Conservation (phyloP, 2,797 vertebrate genomes). For the Rhinatrema bivittatum region DNA sequence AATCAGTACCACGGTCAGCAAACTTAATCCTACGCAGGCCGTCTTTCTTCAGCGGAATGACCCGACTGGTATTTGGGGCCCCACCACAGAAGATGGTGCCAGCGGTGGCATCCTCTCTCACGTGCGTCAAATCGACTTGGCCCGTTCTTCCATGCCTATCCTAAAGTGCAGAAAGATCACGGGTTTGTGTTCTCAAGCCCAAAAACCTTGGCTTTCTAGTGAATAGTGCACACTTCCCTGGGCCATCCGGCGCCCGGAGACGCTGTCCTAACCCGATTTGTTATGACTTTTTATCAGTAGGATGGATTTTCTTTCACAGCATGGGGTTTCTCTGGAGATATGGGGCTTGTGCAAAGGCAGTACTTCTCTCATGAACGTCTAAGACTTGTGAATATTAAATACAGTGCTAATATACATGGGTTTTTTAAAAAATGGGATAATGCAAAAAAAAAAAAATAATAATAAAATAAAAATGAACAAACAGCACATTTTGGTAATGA, state of each 20-base stretch:
- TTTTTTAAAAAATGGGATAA: slow-evolving; percentile 63
- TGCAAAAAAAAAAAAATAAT: slow-evolving; percentile 49
- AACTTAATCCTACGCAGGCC: slow-evolving; percentile 49
- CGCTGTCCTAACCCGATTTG: neutral
- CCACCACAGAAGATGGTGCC: neutral
- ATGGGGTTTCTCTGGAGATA: slow-evolving; percentile 67
- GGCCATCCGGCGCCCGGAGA: too few relatives aligned
- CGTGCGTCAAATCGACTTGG: neutral
- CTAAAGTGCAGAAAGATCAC: slow-evolving; percentile 66
- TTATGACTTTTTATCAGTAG: slow-evolving; percentile 42
- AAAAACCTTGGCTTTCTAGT: too few relatives aligned
- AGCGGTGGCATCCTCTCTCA: neutral
- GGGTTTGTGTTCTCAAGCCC: too few relatives aligned
- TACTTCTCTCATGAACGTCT: slow-evolving; percentile 62
- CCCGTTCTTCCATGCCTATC: slow-evolving; percentile 59
- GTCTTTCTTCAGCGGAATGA: slow-evolving; percentile 34
- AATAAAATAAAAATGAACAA: too few relatives aligned
- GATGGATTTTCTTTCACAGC: slow-evolving; percentile 85
- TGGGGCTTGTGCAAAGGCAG: slow-evolving; percentile 79
- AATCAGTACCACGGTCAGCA: slow-evolving; percentile 63
- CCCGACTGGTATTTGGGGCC: neutral
- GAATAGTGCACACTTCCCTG: slow-evolving; percentile 45
- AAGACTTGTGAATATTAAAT: slow-evolving; percentile 70
- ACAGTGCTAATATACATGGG: slow-evolving; percentile 78
- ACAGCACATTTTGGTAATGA: slow-evolving; percentile 69